Evolutionary conservation across 2,888 invertebrate species (phyloP).

Genomic region (Argyra leucocephala): DNA sequence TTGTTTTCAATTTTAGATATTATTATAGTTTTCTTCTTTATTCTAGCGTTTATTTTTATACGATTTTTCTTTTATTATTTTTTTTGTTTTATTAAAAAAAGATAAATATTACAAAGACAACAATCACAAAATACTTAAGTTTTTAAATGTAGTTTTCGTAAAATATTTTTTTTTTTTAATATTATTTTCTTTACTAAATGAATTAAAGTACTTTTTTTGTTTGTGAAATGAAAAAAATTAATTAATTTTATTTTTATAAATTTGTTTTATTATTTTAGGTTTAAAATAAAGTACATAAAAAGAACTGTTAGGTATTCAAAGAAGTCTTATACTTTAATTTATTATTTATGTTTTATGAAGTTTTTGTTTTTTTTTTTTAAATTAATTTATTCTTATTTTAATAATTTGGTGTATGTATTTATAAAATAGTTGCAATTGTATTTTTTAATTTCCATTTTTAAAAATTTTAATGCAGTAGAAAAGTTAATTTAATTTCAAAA

Average conservation of each 20-base stretch:
- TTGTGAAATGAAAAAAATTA: background rate
- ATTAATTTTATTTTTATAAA: background rate
- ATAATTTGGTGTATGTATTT: no score
- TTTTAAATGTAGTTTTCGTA: constrained; percentile 1
- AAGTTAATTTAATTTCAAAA: no score
- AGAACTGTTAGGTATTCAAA: background rate
- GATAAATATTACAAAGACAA: constrained; percentile 4
- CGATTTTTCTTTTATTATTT: background rate
- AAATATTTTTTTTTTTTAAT: background rate
- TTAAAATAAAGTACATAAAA: background rate
- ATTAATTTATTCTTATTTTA: no score
- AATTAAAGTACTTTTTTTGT: background rate
- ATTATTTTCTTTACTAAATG: background rate
- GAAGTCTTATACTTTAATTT: no score
- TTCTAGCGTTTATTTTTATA: background rate
- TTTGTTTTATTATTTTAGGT: background rate
- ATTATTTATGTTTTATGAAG: no score
- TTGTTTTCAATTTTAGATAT: background rate
- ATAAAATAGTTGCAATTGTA: no score
- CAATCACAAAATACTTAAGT: constrained; percentile 6
- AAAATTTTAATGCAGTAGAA: no score
- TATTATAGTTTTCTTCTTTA: background rate
- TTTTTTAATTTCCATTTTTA: no score
- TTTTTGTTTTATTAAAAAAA: background rate
- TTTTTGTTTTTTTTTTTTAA: no score